These are phyloP conservation scores for Drosophila biarmipes DNA, from an alignment of 1,140 invertebrate genomes.

Conservation along the genomic window DNA sequence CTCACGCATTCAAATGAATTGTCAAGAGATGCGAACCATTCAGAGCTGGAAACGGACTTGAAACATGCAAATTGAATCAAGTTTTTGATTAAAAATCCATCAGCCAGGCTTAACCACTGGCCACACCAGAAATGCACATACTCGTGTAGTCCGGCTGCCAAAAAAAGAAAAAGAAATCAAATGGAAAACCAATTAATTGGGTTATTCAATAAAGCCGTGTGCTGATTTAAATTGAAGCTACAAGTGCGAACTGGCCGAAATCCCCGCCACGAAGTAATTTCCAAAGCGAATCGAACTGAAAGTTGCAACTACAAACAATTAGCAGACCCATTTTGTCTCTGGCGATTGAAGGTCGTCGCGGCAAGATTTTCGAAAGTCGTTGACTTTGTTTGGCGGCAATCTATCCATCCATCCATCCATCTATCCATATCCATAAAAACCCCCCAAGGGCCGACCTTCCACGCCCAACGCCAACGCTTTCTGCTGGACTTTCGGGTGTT, in stretches of 20 bases:
- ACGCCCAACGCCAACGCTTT: constrained; percentile 49
- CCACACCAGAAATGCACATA: constrained; percentile 40
- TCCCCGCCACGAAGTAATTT: constrained; percentile 4
- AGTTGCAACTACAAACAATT: constrained; percentile 57
- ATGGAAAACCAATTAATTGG: constrained; percentile 35
- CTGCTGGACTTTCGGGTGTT: constrained; percentile 7
- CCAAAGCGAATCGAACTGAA: constrained; percentile 44
- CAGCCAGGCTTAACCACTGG: constrained; percentile 10
- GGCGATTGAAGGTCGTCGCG: constrained; percentile 54
- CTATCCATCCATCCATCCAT: constrained; percentile 10
- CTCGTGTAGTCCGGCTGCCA: neutral
- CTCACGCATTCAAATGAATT: constrained; percentile 20
- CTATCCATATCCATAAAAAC: constrained; percentile 18
- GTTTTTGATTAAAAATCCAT: constrained; percentile 61
- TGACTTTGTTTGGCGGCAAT: constrained; percentile 61
- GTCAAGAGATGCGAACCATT: constrained; percentile 32
- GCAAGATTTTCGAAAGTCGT: constrained; percentile 72
- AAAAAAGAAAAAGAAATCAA: constrained; percentile 43
- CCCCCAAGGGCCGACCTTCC: constrained; percentile 48
- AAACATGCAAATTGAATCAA: constrained; percentile 63
- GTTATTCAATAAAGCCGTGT: constrained; percentile 24
- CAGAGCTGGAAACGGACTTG: constrained; percentile 36
- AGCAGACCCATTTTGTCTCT: constrained; percentile 44
- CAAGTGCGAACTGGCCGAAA: constrained; percentile 36
- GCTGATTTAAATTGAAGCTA: constrained; percentile 42